Evolutionary conservation across 2,113 vertebrate genomes (phyloP).

Genomic region (Ictidomys tridecemlineatus): DNA sequence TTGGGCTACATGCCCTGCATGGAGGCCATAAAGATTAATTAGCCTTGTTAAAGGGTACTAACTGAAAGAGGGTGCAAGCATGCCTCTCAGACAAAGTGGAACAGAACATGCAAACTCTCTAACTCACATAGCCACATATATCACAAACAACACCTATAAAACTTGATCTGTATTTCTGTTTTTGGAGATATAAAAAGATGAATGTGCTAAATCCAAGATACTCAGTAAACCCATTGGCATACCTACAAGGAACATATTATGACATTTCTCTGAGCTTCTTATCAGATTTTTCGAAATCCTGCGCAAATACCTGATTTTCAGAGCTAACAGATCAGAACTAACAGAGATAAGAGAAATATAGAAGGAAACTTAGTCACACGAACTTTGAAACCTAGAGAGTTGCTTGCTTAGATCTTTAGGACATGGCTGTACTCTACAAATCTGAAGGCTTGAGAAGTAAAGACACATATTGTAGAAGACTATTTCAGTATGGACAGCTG

Average conservation of each 20-base stretch:
- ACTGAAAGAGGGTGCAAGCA: not conserved
- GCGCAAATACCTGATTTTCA: slow-evolving; percentile 24
- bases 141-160: not conserved
- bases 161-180: not conserved
- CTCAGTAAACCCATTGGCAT: not conserved
- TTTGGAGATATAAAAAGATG: not conserved
- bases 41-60: not conserved
- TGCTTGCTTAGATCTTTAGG: not conserved
- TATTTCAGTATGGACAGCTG: not conserved
- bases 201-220: not conserved
- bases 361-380: not conserved
- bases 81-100: not conserved
- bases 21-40: not conserved
- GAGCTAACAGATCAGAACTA: not conserved
- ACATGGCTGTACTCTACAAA: not conserved
- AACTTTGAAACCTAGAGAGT: not conserved
- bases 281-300: not conserved
- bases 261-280: not conserved
- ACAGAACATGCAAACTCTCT: not conserved
- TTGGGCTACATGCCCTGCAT: not conserved
- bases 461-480: not conserved
- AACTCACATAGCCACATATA: not conserved
- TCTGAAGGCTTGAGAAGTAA: not conserved
- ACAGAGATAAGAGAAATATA: not conserved
- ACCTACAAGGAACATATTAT: not conserved